phyloP scores from a whole-genome alignment of 2,888 invertebrate genomes.

The Crepidodera aurea region DNA sequence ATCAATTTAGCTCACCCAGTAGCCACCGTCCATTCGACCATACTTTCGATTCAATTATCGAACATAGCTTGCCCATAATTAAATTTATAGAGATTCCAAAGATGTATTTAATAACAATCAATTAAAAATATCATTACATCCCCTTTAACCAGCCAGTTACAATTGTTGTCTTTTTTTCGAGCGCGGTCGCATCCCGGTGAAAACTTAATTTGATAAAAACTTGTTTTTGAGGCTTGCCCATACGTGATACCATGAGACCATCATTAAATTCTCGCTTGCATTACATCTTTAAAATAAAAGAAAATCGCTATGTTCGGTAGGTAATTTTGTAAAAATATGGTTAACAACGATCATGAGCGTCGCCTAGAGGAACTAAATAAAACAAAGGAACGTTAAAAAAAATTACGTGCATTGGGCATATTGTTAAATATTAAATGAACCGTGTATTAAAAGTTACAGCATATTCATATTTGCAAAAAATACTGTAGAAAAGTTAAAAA shows the following conservation, averaged over 20 bases:
- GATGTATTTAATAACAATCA: conserved; percentile 29
- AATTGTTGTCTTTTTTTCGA: conserved; percentile 12
- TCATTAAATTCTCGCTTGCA: conserved; percentile 32
- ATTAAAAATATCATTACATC: conserved; percentile 30
- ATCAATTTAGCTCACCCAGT: conserved; percentile 9
- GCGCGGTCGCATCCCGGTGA: conserved; percentile 15
- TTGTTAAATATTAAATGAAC: too few species aligned
- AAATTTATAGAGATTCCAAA: conserved; percentile 25
- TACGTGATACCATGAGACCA: conserved; percentile 26
- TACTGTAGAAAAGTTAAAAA: too few species aligned
- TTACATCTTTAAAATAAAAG: conserved; percentile 32
- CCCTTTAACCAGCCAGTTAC: conserved; percentile 19
- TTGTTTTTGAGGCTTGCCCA: conserved; percentile 29
- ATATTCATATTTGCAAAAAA: too few species aligned
- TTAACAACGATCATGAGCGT: conserved; percentile 14
- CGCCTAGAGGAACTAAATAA: neutral
- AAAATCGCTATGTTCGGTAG: conserved; percentile 27
- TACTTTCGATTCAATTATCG: conserved; percentile 13
- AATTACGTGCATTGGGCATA: too few species aligned
- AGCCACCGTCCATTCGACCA: conserved; percentile 7
- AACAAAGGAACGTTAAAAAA: too few species aligned
- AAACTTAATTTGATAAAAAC: conserved; percentile 39
- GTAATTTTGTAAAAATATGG: conserved; percentile 28
- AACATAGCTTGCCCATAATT: conserved; percentile 20
- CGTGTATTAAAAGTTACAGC: too few species aligned